These are phyloP conservation scores for Helarctos malayanus DNA, from an alignment of 2,797 vertebrate species.

Conservation along the genomic window DNA sequence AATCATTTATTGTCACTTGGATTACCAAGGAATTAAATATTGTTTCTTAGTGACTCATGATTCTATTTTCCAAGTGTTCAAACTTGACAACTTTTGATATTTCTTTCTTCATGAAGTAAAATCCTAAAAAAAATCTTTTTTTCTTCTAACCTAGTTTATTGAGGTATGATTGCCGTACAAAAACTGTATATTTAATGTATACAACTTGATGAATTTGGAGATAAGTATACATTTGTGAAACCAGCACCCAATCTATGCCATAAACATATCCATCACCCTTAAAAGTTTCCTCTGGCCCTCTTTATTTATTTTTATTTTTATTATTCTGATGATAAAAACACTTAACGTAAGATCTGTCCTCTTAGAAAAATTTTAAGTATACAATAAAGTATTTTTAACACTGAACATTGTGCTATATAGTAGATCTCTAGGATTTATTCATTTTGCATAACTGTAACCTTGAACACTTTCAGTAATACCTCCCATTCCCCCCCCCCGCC, in stretches of 20 bases:
- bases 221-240: neutral
- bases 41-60: neutral
- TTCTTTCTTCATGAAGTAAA: slow-evolving; percentile 39
- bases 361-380: neutral
- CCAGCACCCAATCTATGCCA: neutral
- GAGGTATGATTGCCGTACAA: neutral
- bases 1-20: neutral
- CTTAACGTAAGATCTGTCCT: neutral
- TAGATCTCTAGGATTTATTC: neutral
- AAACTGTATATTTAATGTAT: neutral
- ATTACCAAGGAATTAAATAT: neutral
- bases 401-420: neutral
- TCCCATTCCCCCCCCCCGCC: neutral
- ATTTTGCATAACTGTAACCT: neutral
- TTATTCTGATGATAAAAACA: neutral
- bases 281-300: neutral
- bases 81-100: neutral
- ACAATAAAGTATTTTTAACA: neutral
- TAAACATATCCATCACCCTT: neutral
- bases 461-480: neutral
- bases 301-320: neutral
- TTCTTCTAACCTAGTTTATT: neutral
- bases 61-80: neutral
- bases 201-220: neutral
- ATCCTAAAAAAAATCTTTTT: neutral